phyloP scores from a whole-genome alignment of 2,888 invertebrate species.

The Eupithecia subfuscata region DNA sequence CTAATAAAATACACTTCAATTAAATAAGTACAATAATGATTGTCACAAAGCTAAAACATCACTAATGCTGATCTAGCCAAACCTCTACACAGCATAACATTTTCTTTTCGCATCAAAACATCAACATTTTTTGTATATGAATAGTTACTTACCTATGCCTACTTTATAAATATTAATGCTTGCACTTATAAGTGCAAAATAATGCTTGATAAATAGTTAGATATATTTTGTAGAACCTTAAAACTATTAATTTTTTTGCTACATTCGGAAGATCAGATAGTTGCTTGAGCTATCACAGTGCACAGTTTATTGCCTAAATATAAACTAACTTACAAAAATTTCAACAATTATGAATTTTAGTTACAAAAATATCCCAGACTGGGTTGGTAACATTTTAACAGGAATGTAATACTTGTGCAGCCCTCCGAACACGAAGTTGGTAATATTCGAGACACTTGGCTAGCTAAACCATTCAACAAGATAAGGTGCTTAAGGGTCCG shows the following conservation, averaged over 20 bases:
- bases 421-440: neutral
- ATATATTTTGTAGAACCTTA: neutral
- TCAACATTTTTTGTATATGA: neutral
- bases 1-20: neutral
- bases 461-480: neutral
- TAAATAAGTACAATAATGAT: neutral
- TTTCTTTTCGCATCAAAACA: neutral
- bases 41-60: neutral
- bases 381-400: neutral
- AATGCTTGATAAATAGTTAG: neutral
- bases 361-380: neutral
- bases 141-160: neutral
- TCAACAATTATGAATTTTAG: neutral
- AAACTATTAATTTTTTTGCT: neutral
- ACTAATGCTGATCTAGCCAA: constrained; percentile 1
- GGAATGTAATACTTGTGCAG: constrained; percentile 7
- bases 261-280: constrained; percentile 20
- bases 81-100: neutral
- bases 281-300: constrained; percentile 20
- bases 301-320: neutral
- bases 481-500: neutral
- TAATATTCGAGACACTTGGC: neutral
- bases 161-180: neutral
- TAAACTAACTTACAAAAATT: neutral
- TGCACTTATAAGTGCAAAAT: neutral